These are phyloP conservation scores for Varanus komodoensis DNA, from an alignment of 2,113 vertebrate species.

Conservation along the genomic window DNA sequence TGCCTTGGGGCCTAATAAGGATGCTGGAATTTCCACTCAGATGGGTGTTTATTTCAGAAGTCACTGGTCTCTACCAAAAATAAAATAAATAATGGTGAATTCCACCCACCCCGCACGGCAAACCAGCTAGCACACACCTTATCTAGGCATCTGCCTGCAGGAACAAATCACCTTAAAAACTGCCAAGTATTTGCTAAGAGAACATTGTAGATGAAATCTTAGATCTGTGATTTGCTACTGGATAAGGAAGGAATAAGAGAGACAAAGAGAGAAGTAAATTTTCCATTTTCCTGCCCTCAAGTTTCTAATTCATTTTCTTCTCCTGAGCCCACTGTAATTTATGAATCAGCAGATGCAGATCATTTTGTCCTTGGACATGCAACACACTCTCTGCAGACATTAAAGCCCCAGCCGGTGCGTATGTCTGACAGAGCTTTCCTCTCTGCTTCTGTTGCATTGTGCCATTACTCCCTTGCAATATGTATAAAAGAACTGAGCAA, in stretches of 20 bases:
- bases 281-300: neutral
- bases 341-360: conserved; percentile 30
- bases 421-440: conserved; percentile 28
- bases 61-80: neutral
- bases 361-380: conserved; percentile 6
- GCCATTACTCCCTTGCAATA: conserved; percentile 43
- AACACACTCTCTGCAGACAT: conserved; percentile 14
- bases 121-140: conserved; percentile 21
- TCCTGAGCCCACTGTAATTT: neutral
- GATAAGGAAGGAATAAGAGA: neutral
- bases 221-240: neutral
- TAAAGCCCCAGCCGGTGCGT: conserved; percentile 19
- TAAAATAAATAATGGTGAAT: conserved; percentile 11
- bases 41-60: accelerated
- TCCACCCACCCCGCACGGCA: neutral
- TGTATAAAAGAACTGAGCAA: neutral
- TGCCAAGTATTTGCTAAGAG: neutral
- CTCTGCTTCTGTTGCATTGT: conserved; percentile 44
- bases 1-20: neutral
- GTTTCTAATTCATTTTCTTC: neutral
- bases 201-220: neutral
- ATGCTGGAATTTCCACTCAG: neutral
- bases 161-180: neutral
- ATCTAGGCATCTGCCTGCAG: conserved; percentile 43
- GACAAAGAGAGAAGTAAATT: neutral